Base-by-base conservation (phyloP, 2,888 invertebrate species). In the Bibio marci region DNA sequence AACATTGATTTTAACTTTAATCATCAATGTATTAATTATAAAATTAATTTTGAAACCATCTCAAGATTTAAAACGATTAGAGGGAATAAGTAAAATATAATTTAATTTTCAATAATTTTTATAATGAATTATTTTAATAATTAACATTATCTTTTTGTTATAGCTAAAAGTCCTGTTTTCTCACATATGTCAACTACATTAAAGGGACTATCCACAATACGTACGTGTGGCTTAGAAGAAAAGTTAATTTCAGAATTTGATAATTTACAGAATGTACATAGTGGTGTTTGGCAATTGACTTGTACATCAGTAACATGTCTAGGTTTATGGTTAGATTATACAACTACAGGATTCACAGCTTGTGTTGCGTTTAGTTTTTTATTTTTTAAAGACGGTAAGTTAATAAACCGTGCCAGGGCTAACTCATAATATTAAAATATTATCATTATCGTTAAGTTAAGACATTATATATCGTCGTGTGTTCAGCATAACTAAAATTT, bases 231-330 rank as follows among this genome's bases (percentile, higher is more conserved):
- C 19, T 73, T 72, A 1, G 70, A 76, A 53, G 55, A 65, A 22
- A 60, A 67, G 30, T 67, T 80, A 35, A 63, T 64, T 12, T 56
- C 58, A 32, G 70, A 72, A 45, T 74, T 74, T 49, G 73, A 73
- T 49, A 53, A 57, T 19, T 63, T 67, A 43, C 70, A 71, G 50
- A 69, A 71, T 50, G 48, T 66, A 1, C 78, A 82, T 52, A 73
- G 76, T 3, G 71, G 79, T 14, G 70, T 80, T 1, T 82, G 77
- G 74, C 80, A 69, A 52, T 66, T 80, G 49, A 78, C 77, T 51
- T 65, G 83, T 28, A 66, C 72, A 2, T 66, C 73, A 1, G 69
- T 71, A 31, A 68, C 80, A 46, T 80, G 81, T 54, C 78, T 85
- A 50, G 80, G 79, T 2, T 70, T 78, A 40, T 72, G 76, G 59